Evolutionary conservation across 2,888 invertebrate genomes (phyloP).

Genomic region (Vesta saturnalis): DNA sequence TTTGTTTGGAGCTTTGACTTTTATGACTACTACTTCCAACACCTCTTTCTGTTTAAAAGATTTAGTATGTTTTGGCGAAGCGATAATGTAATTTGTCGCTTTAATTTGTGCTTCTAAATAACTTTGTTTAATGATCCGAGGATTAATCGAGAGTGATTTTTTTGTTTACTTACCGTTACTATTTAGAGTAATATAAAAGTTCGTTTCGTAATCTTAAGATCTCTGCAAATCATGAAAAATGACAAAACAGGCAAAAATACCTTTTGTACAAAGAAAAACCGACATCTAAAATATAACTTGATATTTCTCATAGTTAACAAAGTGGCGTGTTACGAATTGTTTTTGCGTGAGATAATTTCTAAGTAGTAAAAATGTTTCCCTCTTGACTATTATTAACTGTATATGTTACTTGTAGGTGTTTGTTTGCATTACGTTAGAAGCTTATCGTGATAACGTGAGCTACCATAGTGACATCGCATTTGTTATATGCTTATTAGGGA

Average conservation of each 20-base stretch:
- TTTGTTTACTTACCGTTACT: neutral
- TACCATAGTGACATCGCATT: no score
- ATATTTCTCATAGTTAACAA: conserved; percentile 31
- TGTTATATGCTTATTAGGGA: neutral
- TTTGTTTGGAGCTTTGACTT: conserved; percentile 5
- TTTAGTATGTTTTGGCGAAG: neutral
- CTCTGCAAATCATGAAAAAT: conserved; percentile 25
- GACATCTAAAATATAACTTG: conserved; percentile 26
- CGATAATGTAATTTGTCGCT: neutral
- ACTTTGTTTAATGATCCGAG: neutral
- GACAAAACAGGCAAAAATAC: conserved; percentile 12
- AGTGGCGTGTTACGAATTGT: conserved; percentile 28
- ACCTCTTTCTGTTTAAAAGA: neutral
- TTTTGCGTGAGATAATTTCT: conserved; percentile 33
- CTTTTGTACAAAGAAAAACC: conserved; percentile 13
- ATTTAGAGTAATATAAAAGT: neutral
- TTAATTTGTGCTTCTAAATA: neutral
- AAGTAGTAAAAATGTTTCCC: conserved; percentile 18
- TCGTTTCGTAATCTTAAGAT: conserved; percentile 15
- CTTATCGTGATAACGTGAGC: neutral
- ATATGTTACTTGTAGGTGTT: conserved; percentile 18
- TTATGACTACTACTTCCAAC: conserved; percentile 13
- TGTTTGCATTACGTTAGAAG: neutral
- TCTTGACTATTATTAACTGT: conserved; percentile 24
- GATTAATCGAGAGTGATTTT: neutral